These are phyloP conservation scores for Elegia similella DNA, from an alignment of 2,888 invertebrate genomes.

Conservation along the genomic window DNA sequence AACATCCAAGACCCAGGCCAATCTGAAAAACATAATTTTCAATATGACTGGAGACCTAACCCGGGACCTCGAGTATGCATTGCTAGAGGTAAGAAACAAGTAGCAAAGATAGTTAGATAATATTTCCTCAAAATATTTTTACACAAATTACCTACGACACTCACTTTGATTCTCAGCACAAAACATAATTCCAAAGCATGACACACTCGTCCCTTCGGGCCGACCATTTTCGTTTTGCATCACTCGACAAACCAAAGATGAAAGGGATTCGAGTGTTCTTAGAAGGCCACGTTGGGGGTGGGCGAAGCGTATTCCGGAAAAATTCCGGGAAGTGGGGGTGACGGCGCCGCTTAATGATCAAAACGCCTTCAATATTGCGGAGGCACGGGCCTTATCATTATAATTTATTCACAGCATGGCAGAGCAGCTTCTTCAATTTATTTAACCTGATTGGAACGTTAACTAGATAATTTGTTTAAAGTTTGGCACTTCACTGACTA, in stretches of 20 bases:
- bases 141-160: conserved; percentile 15
- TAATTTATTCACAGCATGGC: conserved; percentile 75
- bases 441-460: background rate
- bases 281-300: conserved; percentile 45
- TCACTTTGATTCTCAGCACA: conserved; percentile 27
- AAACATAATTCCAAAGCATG: conserved; percentile 25
- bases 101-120: background rate
- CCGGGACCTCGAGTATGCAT: too few species aligned
- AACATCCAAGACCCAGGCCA: too few species aligned
- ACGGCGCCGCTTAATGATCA: conserved; percentile 65
- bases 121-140: background rate
- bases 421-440: conserved; percentile 38
- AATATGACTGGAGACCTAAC: too few species aligned
- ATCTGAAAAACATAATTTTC: too few species aligned
- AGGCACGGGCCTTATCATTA: conserved; percentile 71
- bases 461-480: too few species aligned
- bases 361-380: conserved; percentile 76
- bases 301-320: conserved; percentile 54
- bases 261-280: conserved; percentile 64
- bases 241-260: conserved; percentile 56
- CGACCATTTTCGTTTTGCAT: conserved; percentile 46
- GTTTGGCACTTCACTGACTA: too few species aligned
- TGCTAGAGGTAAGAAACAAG: too few species aligned
- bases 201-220: conserved; percentile 34
- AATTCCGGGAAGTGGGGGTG: conserved; percentile 54